These are phyloP conservation scores for Lerema accius DNA, from an alignment of 1,140 invertebrate species.

Conservation along the genomic window DNA sequence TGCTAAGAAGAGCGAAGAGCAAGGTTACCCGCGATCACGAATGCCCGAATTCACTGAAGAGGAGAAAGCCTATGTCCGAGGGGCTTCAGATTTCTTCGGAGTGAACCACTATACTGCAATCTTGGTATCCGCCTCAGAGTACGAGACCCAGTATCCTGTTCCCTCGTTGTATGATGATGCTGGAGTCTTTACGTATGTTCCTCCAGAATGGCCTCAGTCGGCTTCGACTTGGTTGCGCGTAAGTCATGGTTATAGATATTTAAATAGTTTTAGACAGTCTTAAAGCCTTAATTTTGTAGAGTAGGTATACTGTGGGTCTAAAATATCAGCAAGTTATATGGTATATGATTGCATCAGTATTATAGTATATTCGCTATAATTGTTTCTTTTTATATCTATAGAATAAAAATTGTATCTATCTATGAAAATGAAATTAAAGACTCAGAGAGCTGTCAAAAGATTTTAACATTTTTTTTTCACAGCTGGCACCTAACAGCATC, in stretches of 20 bases:
- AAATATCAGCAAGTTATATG: too few relatives aligned
- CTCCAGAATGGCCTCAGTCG: slow-evolving; percentile 36
- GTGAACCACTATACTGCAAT: slow-evolving; percentile 85
- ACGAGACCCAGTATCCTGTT: slow-evolving; percentile 11
- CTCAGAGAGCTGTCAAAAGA: too few relatives aligned
- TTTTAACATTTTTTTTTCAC: background rate
- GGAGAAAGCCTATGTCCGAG: slow-evolving; percentile 82
- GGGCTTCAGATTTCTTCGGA: slow-evolving; percentile 86
- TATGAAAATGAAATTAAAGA: too few relatives aligned
- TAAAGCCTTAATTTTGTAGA: too few relatives aligned
- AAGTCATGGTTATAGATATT: too few relatives aligned
- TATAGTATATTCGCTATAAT: too few relatives aligned
- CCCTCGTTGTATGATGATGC: slow-evolving; percentile 39
- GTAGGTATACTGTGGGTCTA: too few relatives aligned
- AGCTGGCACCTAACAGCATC: slow-evolving; percentile 58
- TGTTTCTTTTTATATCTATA: too few relatives aligned
- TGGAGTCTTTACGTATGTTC: slow-evolving; percentile 6
- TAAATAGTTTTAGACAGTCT: too few relatives aligned
- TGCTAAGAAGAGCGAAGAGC: slow-evolving; percentile 78
- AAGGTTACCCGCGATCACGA: slow-evolving; percentile 76
- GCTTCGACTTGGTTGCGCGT: slow-evolving; percentile 46
- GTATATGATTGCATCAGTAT: too few relatives aligned
- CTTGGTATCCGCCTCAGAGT: slow-evolving; percentile 27
- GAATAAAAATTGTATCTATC: too few relatives aligned
- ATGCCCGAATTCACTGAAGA: slow-evolving; percentile 80